Conservation (phyloP, 2,888 invertebrate genomes). For the Deroplatys truncata region DNA sequence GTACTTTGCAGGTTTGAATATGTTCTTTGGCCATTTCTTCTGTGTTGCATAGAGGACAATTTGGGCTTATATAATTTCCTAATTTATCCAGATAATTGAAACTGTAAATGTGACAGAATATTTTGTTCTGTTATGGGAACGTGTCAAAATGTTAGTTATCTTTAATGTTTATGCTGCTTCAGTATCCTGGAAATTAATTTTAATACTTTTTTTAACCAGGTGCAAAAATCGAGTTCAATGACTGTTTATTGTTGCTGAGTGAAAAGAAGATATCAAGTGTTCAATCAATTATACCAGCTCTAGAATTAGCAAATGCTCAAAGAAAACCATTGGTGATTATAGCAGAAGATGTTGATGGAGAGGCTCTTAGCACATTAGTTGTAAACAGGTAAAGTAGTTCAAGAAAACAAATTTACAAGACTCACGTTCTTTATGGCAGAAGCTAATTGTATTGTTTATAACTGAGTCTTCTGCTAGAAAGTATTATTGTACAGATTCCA, state of each 20-base stretch:
- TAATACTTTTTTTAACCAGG: conserved; percentile 45
- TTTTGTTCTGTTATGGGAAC: no score
- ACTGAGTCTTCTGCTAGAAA: background rate
- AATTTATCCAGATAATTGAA: no score
- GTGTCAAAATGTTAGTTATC: no score
- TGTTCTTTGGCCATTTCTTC: no score
- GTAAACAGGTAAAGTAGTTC: conserved; percentile 63
- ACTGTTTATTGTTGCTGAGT: conserved; percentile 87
- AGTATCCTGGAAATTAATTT: background rate
- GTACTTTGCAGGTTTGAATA: no score
- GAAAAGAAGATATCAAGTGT: conserved; percentile 98
- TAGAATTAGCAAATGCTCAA: conserved; percentile 92
- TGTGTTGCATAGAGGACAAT: no score
- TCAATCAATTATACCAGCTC: conserved; percentile 94
- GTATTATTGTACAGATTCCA: no score
- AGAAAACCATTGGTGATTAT: conserved; percentile 92
- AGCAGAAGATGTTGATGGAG: conserved; percentile 94
- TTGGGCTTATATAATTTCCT: no score
- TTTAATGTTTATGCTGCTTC: no score
- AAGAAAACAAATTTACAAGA: background rate
- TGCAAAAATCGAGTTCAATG: conserved; percentile 97
- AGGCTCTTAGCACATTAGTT: conserved; percentile 88
- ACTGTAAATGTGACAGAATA: no score
- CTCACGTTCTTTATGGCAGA: background rate
- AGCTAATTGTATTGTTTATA: background rate